A percentile compares a stretch with the other conserved stretches of the same genome.
Conservation (phyloP, 2,113 vertebrate genomes). For the Arizona elegans region DNA sequence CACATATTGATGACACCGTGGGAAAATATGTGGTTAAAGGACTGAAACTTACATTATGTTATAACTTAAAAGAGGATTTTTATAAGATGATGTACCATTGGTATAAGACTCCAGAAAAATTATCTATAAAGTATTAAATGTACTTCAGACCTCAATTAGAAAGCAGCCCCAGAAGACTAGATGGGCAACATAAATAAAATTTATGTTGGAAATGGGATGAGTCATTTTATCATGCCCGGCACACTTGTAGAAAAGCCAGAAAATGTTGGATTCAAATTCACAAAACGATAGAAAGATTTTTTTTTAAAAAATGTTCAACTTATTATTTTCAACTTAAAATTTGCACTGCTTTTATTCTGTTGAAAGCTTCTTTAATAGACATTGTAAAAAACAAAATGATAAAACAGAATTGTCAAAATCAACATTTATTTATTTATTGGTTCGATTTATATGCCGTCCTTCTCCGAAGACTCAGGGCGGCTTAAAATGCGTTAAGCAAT, state of each 20-base stretch:
- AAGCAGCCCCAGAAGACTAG: background rate
- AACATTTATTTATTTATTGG: too few relatives aligned
- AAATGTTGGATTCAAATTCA: background rate
- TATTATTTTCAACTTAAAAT: background rate
- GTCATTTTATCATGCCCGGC: background rate
- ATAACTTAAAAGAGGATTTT: background rate
- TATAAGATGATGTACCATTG: background rate
- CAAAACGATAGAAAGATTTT: background rate
- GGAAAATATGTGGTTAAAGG: background rate
- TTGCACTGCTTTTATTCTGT: background rate
- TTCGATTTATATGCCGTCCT: too few relatives aligned
- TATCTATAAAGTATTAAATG: background rate
- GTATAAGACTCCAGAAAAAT: background rate
- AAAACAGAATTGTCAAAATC: background rate
- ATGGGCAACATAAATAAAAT: background rate
- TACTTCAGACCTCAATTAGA: background rate
- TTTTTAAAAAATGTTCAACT: background rate
- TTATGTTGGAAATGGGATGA: background rate
- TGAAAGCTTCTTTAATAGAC: background rate
- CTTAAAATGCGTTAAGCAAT: too few relatives aligned
- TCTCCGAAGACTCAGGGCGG: too few relatives aligned
- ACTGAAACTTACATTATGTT: background rate
- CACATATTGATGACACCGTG: background rate
- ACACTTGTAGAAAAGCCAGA: background rate
- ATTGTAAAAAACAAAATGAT: background rate